phyloP scores from a whole-genome alignment of 2,888 invertebrate genomes.

The Odontocerum albicorne region DNA sequence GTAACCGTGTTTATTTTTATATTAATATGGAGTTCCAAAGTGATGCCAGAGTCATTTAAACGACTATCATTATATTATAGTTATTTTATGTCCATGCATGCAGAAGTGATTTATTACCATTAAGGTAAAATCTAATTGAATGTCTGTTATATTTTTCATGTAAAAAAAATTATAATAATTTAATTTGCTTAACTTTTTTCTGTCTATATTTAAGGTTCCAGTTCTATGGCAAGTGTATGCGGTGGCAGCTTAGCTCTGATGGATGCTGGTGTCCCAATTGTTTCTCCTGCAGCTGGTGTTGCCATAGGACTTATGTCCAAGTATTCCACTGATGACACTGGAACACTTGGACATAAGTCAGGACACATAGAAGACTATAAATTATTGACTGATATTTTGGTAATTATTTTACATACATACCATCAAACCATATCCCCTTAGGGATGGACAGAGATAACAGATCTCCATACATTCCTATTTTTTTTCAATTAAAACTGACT shows the following conservation, averaged over 20 bases:
- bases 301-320: constrained; percentile 88
- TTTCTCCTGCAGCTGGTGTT: constrained; percentile 84
- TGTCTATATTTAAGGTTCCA: constrained; percentile 68
- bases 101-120: too few species aligned
- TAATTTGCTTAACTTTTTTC: background rate
- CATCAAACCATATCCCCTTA: too few species aligned
- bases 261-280: constrained; percentile 92
- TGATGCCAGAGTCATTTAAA: too few species aligned
- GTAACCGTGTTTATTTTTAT: too few species aligned
- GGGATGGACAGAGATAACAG: too few species aligned
- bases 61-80: too few species aligned
- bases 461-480: too few species aligned
- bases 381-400: constrained; percentile 88
- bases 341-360: too few species aligned
- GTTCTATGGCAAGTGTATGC: constrained; percentile 98
- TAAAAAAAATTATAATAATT: background rate
- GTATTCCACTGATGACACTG: constrained; percentile 55
- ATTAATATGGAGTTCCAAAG: too few species aligned
- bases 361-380: constrained; percentile 73
- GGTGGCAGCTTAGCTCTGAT: constrained; percentile 92
- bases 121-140: too few species aligned
- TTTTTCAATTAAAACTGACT: too few species aligned
- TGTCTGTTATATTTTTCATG: constrained; percentile 2
- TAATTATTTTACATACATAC: constrained; percentile 47
- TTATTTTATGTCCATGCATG: too few species aligned